These are phyloP conservation scores for Lucilia cuprina DNA, from an alignment of 1,140 invertebrate genomes.

Conservation along the genomic window DNA sequence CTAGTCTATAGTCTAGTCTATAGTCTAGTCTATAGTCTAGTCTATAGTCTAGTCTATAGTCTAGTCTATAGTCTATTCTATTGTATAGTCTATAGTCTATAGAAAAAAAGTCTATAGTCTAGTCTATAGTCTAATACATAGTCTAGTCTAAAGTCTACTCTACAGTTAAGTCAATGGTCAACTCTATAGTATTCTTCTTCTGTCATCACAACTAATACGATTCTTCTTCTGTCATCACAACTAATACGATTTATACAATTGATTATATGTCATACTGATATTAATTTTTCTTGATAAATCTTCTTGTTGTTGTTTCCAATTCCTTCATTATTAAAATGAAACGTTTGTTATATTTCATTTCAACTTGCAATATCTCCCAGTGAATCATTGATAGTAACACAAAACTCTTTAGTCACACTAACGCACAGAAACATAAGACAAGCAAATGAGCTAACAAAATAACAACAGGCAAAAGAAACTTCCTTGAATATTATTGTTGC, in stretches of 20 bases:
- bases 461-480: slow-evolving; percentile 1
- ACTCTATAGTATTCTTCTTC: too few relatives aligned
- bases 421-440: not conserved
- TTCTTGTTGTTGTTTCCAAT: not conserved
- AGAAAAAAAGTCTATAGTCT: too few relatives aligned
- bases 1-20: too few relatives aligned
- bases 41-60: too few relatives aligned
- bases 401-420: not conserved
- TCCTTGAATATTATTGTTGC: not conserved
- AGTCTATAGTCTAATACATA: too few relatives aligned
- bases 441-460: not conserved
- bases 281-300: not conserved
- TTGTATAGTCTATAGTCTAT: too few relatives aligned
- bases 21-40: too few relatives aligned
- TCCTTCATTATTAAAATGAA: not conserved
- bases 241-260: not conserved
- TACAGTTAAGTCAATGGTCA: too few relatives aligned
- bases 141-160: too few relatives aligned
- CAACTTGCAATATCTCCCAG: not conserved
- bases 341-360: not conserved
- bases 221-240: too few relatives aligned
- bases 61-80: too few relatives aligned
- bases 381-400: not conserved
- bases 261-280: not conserved
- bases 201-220: too few relatives aligned